Percentiles rank a stretch among this genome's conserved stretches.
Evolutionary conservation across 1,140 invertebrate genomes (phyloP).

Genomic region (Conus ventricosus): DNA sequence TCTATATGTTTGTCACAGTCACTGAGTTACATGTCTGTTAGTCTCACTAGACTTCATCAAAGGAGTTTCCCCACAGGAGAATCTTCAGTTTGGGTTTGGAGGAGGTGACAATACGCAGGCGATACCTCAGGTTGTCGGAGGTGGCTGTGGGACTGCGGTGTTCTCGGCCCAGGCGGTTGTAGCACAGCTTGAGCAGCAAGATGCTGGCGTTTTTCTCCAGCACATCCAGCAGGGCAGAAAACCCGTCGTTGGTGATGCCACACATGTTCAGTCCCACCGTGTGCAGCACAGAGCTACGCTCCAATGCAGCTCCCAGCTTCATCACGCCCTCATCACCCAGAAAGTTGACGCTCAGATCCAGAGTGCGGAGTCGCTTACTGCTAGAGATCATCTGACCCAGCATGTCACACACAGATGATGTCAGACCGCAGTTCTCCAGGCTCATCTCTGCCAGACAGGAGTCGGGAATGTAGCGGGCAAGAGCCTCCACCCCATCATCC

Average conservation of each 20-base stretch:
- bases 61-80: slow-evolving; percentile 71
- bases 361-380: slow-evolving; percentile 62
- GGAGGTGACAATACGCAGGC: slow-evolving; percentile 68
- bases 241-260: slow-evolving; percentile 70
- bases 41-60: slow-evolving; percentile 57
- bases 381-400: slow-evolving; percentile 63
- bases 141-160: slow-evolving; percentile 57
- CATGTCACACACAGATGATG: slow-evolving; percentile 56
- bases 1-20: too few species aligned
- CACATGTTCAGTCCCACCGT: slow-evolving; percentile 72
- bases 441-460: slow-evolving; percentile 61
- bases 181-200: slow-evolving; percentile 65
- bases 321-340: slow-evolving; percentile 64
- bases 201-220: slow-evolving; percentile 66
- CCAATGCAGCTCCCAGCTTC: slow-evolving; percentile 63
- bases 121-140: slow-evolving; percentile 66
- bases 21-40: too few species aligned
- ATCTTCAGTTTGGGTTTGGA: slow-evolving; percentile 71
- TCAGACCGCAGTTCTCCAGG: slow-evolving; percentile 71
- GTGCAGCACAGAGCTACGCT: slow-evolving; percentile 66
- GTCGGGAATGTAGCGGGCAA: slow-evolving; percentile 62
- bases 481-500: slow-evolving; percentile 63
- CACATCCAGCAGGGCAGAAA: slow-evolving; percentile 66
- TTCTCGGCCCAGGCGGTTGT: slow-evolving; percentile 65
- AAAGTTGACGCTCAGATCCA: slow-evolving; percentile 70